Evolutionary conservation across 2,113 vertebrate species (phyloP).

Genomic region (Emydura subglobosa): DNA sequence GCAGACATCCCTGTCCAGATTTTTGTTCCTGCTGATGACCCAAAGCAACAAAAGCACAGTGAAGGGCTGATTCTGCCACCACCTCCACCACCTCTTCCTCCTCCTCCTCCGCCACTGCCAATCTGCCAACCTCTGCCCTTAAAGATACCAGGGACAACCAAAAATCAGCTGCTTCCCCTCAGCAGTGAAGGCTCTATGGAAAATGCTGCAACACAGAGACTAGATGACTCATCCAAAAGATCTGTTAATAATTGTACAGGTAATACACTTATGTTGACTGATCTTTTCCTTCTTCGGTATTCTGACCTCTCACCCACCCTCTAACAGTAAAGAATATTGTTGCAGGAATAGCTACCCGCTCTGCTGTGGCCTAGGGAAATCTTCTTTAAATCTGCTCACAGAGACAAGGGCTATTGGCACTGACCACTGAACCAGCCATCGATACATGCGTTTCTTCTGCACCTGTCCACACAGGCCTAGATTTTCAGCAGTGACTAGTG

Average conservation of each 20-base stretch:
- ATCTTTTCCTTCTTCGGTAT: background rate
- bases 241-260: conserved; percentile 84
- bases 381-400: background rate
- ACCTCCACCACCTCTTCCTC: accelerated
- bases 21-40: conserved; percentile 48
- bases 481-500: background rate
- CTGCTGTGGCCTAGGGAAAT: background rate
- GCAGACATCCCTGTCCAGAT: conserved; percentile 79
- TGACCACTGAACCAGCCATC: background rate
- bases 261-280: conserved; percentile 39
- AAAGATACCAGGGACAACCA: background rate
- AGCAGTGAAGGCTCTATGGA: conserved; percentile 46
- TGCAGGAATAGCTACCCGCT: background rate
- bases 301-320: background rate
- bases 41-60: background rate
- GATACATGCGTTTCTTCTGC: background rate
- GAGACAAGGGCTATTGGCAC: background rate
- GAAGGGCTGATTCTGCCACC: background rate
- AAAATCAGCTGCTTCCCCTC: conserved; percentile 76
- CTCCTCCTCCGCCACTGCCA: background rate
- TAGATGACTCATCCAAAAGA: conserved; percentile 66
- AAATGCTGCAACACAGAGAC: conserved; percentile 1
- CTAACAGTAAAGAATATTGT: background rate
- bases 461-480: background rate
- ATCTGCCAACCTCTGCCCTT: background rate